phyloP scores from a whole-genome alignment of 2,113 vertebrate species.

The Tachycineta bicolor region DNA sequence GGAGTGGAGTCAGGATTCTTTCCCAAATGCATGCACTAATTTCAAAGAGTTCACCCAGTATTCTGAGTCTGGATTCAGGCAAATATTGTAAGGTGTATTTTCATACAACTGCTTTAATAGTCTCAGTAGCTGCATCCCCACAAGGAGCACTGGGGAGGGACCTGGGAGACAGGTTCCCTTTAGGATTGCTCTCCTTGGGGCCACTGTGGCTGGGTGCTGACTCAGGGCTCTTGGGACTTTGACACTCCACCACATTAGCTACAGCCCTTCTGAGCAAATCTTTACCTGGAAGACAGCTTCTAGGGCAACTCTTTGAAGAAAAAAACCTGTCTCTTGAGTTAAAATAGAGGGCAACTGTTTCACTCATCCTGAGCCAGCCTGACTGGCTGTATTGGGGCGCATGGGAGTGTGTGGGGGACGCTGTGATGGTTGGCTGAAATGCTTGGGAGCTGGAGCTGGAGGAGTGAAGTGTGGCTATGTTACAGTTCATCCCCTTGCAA shows the following conservation, averaged over 20 bases:
- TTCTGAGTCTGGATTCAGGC: neutral
- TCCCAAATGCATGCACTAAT: neutral
- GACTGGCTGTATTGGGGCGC: neutral
- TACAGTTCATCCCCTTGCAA: neutral
- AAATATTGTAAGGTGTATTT: neutral
- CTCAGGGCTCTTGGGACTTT: neutral
- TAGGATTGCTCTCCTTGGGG: neutral
- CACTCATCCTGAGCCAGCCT: neutral
- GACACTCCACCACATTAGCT: neutral
- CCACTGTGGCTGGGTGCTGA: rapidly evolving
- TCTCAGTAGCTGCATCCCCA: neutral
- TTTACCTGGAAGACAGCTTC: neutral
- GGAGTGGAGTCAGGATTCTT: neutral
- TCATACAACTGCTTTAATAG: neutral
- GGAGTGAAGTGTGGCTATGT: neutral
- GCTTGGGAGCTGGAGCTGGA: neutral
- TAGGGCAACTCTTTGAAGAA: neutral
- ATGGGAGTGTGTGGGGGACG: neutral
- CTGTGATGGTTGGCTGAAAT: neutral
- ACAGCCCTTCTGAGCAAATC: neutral
- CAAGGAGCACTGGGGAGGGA: neutral
- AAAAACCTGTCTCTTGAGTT: neutral
- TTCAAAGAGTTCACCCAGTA: rapidly evolving
- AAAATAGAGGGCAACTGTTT: neutral
- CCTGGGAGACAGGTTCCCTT: neutral